These are phyloP conservation scores for Nothoprocta pentlandii DNA, from an alignment of 2,113 vertebrate species.

Conservation along the genomic window DNA sequence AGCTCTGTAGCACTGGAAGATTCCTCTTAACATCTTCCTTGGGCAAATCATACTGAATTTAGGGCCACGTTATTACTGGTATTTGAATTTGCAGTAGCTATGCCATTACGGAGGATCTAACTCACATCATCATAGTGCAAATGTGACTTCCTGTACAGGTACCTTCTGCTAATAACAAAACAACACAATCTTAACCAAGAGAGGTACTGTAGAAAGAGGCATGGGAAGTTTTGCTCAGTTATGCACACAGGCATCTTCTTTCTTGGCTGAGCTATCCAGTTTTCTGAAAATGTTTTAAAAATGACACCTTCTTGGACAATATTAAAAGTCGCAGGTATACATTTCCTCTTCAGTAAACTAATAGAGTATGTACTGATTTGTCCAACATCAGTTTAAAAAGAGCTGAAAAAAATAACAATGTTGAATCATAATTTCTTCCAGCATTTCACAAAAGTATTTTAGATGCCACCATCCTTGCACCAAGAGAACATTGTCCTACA, in stretches of 20 bases:
- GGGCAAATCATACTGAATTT: constrained; percentile 16
- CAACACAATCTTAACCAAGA: constrained; percentile 56
- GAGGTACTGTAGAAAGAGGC: constrained; percentile 46
- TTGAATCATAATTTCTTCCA: constrained; percentile 35
- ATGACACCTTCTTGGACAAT: constrained; percentile 52
- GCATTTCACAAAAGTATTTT: neutral
- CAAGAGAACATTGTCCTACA: constrained; percentile 37
- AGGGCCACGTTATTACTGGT: neutral
- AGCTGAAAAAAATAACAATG: constrained; percentile 37
- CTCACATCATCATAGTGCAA: constrained; percentile 71
- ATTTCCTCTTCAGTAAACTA: constrained; percentile 51
- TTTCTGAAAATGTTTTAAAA: constrained; percentile 44
- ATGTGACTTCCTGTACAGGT: constrained; percentile 34
- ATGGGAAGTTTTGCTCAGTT: neutral
- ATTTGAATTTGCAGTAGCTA: constrained; percentile 20
- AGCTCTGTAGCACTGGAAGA: constrained; percentile 53
- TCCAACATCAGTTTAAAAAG: constrained; percentile 54
- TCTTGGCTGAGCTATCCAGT: neutral
- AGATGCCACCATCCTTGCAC: constrained; percentile 30
- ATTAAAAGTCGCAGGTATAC: constrained; percentile 61
- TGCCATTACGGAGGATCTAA: constrained; percentile 21
- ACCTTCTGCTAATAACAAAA: constrained; percentile 47
- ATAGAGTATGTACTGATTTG: constrained; percentile 51
- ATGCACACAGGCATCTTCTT: constrained; percentile 13
- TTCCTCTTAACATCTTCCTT: constrained; percentile 17